These are phyloP conservation scores for Pocillopora grandis DNA, from an alignment of 92 coral and sea anemone genomes.

Conservation along the genomic window DNA sequence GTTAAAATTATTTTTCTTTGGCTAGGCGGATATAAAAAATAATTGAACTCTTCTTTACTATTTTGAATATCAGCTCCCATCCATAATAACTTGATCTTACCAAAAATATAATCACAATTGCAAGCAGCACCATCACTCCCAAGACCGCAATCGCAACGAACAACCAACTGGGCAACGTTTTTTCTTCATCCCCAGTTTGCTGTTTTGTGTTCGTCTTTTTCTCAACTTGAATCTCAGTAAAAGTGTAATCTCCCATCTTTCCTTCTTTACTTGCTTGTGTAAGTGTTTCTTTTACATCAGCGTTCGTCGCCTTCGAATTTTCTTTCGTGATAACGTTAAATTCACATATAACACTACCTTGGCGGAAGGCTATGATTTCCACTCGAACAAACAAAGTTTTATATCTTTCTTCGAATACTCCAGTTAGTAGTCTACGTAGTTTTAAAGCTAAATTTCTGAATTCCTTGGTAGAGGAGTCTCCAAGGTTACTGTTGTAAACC, in stretches of 20 bases:
- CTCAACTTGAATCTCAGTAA: not conserved
- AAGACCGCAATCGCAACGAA: not conserved
- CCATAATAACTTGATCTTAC: slow-evolving; percentile 15
- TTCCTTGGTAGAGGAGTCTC: slow-evolving; percentile 3
- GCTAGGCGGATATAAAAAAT: too few species aligned
- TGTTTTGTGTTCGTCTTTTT: not conserved
- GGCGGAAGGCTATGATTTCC: slow-evolving; percentile 19
- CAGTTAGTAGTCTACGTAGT: slow-evolving; percentile 6
- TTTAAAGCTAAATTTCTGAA: slow-evolving; percentile 22
- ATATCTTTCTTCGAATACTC: not conserved
- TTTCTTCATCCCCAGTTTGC: not conserved
- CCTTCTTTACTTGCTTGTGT: not conserved
- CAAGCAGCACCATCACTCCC: slow-evolving; percentile 14
- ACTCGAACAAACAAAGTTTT: slow-evolving; percentile 23
- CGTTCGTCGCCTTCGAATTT: not conserved
- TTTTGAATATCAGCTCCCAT: not conserved
- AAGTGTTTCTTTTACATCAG: not conserved
- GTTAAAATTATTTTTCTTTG: too few species aligned
- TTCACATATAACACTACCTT: slow-evolving; percentile 60
- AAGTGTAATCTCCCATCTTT: not conserved
- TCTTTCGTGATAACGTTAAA: slow-evolving; percentile 39
- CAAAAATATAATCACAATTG: slow-evolving; percentile 6
- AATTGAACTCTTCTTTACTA: too few species aligned
- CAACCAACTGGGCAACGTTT: not conserved
- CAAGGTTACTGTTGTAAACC: slow-evolving; percentile 23